Evolutionary conservation across 2,113 vertebrate genomes (phyloP).

Genomic region (Nipponia nippon): DNA sequence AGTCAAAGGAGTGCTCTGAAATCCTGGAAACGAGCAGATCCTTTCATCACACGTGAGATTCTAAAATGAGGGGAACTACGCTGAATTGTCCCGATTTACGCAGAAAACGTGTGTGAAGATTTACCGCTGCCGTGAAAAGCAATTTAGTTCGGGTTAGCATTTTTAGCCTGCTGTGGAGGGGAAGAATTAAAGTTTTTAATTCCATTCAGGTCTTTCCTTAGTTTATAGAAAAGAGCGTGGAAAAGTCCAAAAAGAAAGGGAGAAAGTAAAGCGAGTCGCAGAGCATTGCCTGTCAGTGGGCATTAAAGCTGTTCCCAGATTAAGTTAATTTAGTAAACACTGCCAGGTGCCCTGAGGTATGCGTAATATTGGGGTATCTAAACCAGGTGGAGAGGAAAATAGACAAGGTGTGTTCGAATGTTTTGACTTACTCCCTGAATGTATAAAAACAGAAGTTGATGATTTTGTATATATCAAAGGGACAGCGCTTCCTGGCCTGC

Average conservation of each 20-base stretch:
- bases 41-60: background rate
- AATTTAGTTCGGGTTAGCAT: background rate
- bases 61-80: background rate
- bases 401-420: fast-evolving
- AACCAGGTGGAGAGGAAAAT: background rate
- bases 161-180: background rate
- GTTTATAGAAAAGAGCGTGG: background rate
- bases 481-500: background rate
- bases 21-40: background rate
- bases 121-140: background rate
- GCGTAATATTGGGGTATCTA: fast-evolving
- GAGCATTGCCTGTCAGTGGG: background rate
- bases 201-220: fast-evolving
- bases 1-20: background rate
- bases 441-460: fast-evolving
- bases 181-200: background rate
- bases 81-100: background rate
- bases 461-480: fast-evolving
- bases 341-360: background rate
- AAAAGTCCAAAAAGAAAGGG: background rate
- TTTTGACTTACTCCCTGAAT: fast-evolving
- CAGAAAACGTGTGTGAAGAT: fast-evolving
- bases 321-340: background rate
- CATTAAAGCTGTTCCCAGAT: fast-evolving
- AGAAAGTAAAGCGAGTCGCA: background rate